These are phyloP conservation scores for Cephus pulcher DNA, from an alignment of 2,888 invertebrate species.

Conservation along the genomic window DNA sequence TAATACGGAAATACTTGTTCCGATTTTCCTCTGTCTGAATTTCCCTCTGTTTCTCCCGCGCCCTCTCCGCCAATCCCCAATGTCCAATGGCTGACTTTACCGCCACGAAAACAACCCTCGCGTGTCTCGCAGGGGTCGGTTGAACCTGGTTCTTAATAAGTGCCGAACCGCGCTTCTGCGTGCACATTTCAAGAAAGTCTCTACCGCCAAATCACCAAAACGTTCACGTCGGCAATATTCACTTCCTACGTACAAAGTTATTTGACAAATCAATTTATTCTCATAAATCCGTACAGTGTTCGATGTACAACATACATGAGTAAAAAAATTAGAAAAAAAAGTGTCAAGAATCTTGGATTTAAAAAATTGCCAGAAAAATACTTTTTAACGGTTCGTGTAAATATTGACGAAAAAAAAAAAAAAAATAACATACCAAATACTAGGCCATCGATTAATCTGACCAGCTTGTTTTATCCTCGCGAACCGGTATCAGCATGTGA, in stretches of 20 bases:
- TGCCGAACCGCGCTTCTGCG: not conserved
- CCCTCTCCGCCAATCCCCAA: slow-evolving; percentile 9
- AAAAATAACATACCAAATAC: not conserved
- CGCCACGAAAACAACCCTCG: slow-evolving; percentile 27
- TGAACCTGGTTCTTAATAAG: not conserved
- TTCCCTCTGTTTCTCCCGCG: slow-evolving; percentile 11
- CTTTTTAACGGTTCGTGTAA: not conserved
- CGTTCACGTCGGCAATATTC: not conserved
- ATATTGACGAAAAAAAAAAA: not conserved
- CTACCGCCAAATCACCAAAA: not conserved
- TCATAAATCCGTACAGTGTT: not conserved
- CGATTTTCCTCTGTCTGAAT: slow-evolving; percentile 1
- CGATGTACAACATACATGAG: slow-evolving; percentile 8
- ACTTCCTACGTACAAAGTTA: not conserved
- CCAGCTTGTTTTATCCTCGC: not conserved
- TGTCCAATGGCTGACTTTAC: slow-evolving; percentile 28
- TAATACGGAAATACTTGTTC: not conserved
- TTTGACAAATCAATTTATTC: not conserved
- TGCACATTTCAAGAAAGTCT: not conserved
- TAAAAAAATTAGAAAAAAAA: not conserved
- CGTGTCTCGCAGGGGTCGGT: not conserved
- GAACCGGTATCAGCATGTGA: not conserved
- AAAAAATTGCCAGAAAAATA: not conserved
- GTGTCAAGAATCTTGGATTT: not conserved
- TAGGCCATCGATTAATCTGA: not conserved